Base-by-base conservation (phyloP, 2,797 vertebrate species). In the Geotrypetes seraphini region DNA sequence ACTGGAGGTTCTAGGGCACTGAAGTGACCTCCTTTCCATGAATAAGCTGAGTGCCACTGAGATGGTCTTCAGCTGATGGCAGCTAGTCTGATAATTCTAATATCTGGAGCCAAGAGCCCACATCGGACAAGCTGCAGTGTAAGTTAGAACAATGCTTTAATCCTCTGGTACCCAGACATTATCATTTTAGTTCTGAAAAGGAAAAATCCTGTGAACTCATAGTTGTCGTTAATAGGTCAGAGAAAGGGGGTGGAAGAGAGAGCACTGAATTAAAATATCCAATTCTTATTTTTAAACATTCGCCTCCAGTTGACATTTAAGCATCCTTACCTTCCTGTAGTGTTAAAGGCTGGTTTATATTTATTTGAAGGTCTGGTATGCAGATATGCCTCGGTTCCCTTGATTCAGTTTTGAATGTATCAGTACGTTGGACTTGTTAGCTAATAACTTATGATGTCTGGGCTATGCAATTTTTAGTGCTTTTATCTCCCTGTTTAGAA, bases 1-100 rank as follows among this genome's bases (percentile, higher is more conserved):
- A 8, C 52, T 36, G 19, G 50, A 36, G 50, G 45, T 22, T 25
- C n/a, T 31, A 7, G 10, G 53, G 55, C 63, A 36, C 28, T 21
- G 43, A 48, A 14, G 33, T 53, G 46, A 56, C 64, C 60, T 53
- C 39, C 1, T 48, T 64, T 56, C 27, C 19, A 19, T 35, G 15
- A 28, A 40, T 0, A 3, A 43, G 36, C 44, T 11, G 7, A 28
- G 21, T 31, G 47, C 49, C 30, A 8, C 19, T n/a, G 35, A 43
- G 22, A 30, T 33, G n/a, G 30, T 36, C 31, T 33, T 19, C 5
- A 0, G 25, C 1, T 12, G 0, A 39, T 36, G 38, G 47, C 46
- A 31, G n/a, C n/a, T n/a, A n/a, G 39, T 17, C 45, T 31, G 12
- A 34, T 22, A 25, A 16, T 39, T 32, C 29, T 33, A 28, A 31